Conservation (phyloP, 2,888 invertebrate species). For the Aphodius granarius region DNA sequence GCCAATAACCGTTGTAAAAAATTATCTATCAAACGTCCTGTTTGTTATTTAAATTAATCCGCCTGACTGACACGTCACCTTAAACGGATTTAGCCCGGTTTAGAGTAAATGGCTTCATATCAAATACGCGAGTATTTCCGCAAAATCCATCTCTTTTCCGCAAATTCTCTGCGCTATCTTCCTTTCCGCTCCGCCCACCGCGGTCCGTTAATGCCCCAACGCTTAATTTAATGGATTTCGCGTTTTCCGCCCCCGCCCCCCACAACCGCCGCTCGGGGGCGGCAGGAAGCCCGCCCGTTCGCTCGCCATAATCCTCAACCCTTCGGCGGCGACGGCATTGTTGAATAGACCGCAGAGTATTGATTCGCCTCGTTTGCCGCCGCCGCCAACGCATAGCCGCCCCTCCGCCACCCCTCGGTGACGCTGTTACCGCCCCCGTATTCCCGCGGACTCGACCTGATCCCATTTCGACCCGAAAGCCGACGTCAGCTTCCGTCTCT, state of each 20-base stretch:
- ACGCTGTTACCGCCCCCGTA: background rate
- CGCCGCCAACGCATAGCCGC: conserved; percentile 18
- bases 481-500: background rate
- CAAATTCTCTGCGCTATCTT: background rate
- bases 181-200: background rate
- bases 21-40: background rate
- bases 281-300: background rate
- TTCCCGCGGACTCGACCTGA: background rate
- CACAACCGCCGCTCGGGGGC: background rate
- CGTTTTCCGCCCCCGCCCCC: conserved; percentile 8
- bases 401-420: conserved; percentile 16
- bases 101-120: background rate
- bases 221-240: conserved; percentile 14
- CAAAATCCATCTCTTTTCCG: background rate
- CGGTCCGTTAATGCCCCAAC: conserved; percentile 5
- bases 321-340: conserved; percentile 18
- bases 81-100: background rate
- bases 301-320: conserved; percentile 1
- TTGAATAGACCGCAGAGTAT: conserved; percentile 40
- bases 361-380: conserved; percentile 34
- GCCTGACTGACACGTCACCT: background rate
- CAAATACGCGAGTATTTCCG: background rate
- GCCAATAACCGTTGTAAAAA: too few relatives aligned
- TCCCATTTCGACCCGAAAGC: conserved; percentile 3
- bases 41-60: background rate